phyloP scores from a whole-genome alignment of 2,113 vertebrate species.

The Malurus melanocephalus region DNA sequence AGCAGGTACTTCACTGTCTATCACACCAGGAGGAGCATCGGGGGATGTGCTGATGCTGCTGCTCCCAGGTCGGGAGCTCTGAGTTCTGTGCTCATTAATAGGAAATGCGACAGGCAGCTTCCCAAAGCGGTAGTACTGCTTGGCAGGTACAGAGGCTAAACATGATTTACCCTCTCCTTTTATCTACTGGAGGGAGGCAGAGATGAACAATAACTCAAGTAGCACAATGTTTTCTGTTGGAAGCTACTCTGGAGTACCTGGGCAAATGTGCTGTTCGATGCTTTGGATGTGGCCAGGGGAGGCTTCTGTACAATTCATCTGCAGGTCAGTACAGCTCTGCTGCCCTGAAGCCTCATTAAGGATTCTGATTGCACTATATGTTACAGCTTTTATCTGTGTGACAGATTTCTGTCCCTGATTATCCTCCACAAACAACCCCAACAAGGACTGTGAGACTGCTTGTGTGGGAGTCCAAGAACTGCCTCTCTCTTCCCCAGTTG shows the following conservation, averaged over 20 bases:
- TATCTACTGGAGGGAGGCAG: not conserved
- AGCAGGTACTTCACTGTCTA: not conserved
- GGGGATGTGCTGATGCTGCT: not conserved
- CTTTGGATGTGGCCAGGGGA: not conserved
- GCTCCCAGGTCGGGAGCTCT: not conserved
- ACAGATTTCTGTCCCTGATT: not conserved
- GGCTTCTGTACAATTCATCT: not conserved
- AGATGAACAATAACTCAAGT: not conserved
- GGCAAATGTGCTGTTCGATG: not conserved
- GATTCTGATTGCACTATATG: not conserved
- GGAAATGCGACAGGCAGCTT: not conserved
- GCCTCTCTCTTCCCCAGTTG: not conserved
- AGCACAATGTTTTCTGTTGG: not conserved
- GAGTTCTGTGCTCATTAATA: not conserved
- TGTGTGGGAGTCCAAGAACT: not conserved
- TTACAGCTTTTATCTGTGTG: not conserved
- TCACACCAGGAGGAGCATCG: not conserved
- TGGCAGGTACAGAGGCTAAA: conserved; percentile 7
- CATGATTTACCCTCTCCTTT: not conserved
- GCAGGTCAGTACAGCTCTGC: not conserved
- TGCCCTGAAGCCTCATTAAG: not conserved
- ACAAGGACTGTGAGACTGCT: not conserved
- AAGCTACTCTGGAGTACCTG: not conserved
- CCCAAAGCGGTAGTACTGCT: not conserved
- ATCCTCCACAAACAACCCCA: not conserved